These are phyloP conservation scores for Cerceris ruficornis DNA, from an alignment of 2,888 invertebrate genomes.

Conservation along the genomic window DNA sequence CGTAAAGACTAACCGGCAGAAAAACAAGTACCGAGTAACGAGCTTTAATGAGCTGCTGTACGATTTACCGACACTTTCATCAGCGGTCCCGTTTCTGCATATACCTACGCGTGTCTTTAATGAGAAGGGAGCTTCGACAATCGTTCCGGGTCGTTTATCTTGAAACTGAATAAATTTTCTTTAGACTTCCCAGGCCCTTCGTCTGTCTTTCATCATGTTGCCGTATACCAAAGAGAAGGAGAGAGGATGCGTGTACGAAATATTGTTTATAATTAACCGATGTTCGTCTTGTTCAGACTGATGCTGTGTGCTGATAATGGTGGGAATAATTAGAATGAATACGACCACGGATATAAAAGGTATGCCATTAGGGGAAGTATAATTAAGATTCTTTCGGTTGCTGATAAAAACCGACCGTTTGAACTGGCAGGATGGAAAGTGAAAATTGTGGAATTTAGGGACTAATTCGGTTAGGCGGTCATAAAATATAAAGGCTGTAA, in stretches of 20 bases:
- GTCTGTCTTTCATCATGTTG: not conserved
- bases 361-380: too few relatives aligned
- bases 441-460: too few relatives aligned
- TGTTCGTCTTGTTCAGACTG: not conserved
- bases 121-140: not conserved
- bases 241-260: not conserved
- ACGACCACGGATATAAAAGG: not conserved
- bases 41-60: slow-evolving; percentile 39
- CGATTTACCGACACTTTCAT: slow-evolving; percentile 27
- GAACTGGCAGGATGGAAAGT: too few relatives aligned
- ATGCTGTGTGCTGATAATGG: not conserved
- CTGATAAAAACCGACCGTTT: too few relatives aligned
- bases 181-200: not conserved
- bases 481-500: too few relatives aligned
- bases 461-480: too few relatives aligned
- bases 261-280: not conserved
- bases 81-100: slow-evolving; percentile 1
- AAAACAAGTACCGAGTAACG: slow-evolving; percentile 40
- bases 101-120: not conserved
- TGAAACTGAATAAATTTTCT: not conserved
- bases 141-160: slow-evolving; percentile 3
- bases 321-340: not conserved
- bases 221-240: too few relatives aligned
- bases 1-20: slow-evolving; percentile 11
- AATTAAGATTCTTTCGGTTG: too few relatives aligned